A percentile compares a stretch with the other conserved stretches of the same genome.
phyloP scores from a whole-genome alignment of 2,113 vertebrate species.

The Spermophilus dauricus region DNA sequence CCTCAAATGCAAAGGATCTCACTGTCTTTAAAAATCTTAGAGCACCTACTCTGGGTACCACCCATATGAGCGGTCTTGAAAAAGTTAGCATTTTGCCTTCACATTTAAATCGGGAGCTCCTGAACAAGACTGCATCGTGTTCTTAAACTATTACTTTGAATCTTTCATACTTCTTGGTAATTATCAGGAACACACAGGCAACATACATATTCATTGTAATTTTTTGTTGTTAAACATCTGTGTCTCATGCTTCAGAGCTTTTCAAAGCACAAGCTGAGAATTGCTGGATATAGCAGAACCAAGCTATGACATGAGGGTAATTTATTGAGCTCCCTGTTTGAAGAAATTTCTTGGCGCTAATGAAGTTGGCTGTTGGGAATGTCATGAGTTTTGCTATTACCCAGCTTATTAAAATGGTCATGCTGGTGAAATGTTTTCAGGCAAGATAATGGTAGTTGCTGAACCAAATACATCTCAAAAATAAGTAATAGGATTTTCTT shows the following conservation, averaged over 20 bases:
- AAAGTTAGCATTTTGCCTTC: neutral
- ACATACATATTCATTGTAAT: slow-evolving; percentile 35
- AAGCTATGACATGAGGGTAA: slow-evolving; percentile 28
- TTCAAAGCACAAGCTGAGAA: slow-evolving; percentile 56
- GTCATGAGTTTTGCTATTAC: slow-evolving; percentile 8
- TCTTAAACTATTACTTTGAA: neutral
- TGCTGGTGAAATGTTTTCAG: neutral
- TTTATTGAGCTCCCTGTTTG: slow-evolving; percentile 67
- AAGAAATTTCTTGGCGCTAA: slow-evolving; percentile 50
- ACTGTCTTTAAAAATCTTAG: slow-evolving; percentile 25
- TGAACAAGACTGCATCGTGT: neutral
- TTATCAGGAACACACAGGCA: slow-evolving; percentile 39
- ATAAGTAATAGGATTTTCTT: slow-evolving; percentile 36
- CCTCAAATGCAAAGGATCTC: neutral
- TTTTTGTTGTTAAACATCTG: slow-evolving; percentile 67
- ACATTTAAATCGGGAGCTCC: neutral
- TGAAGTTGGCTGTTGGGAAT: slow-evolving; percentile 33
- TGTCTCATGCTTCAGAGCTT: slow-evolving; percentile 65
- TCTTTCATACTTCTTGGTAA: slow-evolving; percentile 41
- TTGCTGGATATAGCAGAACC: neutral
- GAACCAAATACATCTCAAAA: slow-evolving; percentile 15
- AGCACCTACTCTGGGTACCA: neutral
- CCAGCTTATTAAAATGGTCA: slow-evolving; percentile 55
- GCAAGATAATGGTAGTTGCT: slow-evolving; percentile 2
- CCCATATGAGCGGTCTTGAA: neutral